A percentile compares a stretch with the other conserved stretches of the same genome.
phyloP scores from a whole-genome alignment of 1,140 invertebrate species.

The Polypedilum pembai region DNA sequence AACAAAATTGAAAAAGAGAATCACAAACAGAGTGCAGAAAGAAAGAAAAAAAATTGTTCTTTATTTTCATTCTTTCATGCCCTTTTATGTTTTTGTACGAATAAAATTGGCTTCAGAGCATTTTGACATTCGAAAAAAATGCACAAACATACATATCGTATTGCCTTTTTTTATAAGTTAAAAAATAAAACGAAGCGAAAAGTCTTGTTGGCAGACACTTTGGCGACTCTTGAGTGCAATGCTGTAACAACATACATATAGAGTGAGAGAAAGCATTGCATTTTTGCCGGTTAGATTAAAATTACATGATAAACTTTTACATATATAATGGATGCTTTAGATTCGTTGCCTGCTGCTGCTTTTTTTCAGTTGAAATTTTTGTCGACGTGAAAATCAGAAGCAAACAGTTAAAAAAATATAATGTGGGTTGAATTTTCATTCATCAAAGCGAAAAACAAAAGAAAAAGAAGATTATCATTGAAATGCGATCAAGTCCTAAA shows the following conservation, averaged over 20 bases:
- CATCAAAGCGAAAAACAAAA: background rate
- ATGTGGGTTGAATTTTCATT: background rate
- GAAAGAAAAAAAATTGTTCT: background rate
- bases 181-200: background rate
- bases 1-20: background rate
- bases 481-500: background rate
- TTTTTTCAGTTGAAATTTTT: no score
- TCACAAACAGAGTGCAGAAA: background rate
- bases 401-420: background rate
- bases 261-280: no score
- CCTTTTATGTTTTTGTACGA: slow-evolving; percentile 7
- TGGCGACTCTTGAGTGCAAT: background rate
- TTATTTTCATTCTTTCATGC: background rate
- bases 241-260: no score
- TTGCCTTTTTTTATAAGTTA: background rate
- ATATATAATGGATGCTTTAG: no score
- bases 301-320: no score
- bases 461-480: background rate
- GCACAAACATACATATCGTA: background rate
- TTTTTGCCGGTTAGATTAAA: no score
- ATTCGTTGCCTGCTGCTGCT: no score
- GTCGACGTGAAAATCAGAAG: background rate
- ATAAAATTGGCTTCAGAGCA: background rate
- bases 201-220: background rate
- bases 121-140: background rate